Percentiles rank a stretch among this genome's conserved stretches.
These are phyloP conservation scores for Pachyseris speciosa DNA, from an alignment of 64 coral and sea anemone species.

Conservation along the genomic window DNA sequence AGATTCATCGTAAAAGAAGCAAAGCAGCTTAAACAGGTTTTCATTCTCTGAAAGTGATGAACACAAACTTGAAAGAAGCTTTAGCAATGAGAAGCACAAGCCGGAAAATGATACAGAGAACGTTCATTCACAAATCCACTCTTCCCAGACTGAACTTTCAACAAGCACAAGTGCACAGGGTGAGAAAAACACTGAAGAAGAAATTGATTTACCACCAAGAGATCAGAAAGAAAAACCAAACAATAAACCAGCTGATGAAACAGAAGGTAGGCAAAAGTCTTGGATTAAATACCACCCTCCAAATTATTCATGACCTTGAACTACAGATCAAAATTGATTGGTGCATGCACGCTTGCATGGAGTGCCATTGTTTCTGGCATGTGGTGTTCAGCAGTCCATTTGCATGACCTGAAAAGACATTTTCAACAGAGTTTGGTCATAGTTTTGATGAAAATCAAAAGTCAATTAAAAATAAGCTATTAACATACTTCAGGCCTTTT, in stretches of 20 bases:
- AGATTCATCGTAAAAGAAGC: slow-evolving; percentile 85
- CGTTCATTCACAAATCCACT: neutral
- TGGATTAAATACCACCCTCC: neutral
- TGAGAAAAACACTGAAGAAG: neutral
- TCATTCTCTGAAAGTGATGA: slow-evolving; percentile 78
- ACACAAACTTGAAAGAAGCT: slow-evolving; percentile 19
- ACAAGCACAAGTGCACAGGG: neutral
- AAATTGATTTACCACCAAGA: neutral
- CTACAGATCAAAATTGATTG: too few relatives aligned
- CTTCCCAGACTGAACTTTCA: neutral
- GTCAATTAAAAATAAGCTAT: too few relatives aligned
- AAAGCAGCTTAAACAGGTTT: slow-evolving; percentile 52
- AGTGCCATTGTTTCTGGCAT: too few relatives aligned
- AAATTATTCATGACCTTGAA: too few relatives aligned
- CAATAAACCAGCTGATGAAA: neutral
- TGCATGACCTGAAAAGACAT: too few relatives aligned
- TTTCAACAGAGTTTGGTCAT: too few relatives aligned
- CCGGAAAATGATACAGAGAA: neutral
- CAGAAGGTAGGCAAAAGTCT: neutral
- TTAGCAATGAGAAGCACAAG: neutral
- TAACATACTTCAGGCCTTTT: too few relatives aligned
- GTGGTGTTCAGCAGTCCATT: too few relatives aligned
- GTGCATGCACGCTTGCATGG: too few relatives aligned
- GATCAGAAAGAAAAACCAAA: neutral
- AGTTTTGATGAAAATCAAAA: too few relatives aligned